Evolutionary conservation across 1,140 invertebrate species (phyloP), one percentile per base, ranked within the genome.

Genomic region (Aricia agestis): DNA sequence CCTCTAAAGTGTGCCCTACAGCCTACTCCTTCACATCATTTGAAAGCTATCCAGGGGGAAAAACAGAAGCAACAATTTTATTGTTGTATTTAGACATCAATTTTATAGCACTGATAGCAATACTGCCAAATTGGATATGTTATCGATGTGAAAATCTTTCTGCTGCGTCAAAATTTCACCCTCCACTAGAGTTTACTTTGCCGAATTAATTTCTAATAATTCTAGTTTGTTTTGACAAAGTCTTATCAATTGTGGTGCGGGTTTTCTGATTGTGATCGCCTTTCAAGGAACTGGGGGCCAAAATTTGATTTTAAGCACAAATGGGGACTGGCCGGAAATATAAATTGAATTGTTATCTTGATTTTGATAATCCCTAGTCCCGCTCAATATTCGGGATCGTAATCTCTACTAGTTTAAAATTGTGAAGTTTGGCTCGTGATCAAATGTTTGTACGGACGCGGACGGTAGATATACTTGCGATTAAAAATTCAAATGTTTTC

Each of bases 291-390:
- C 73, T 77, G 78, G 75, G 82, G 83, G 84, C 19, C 79, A 78
- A 72, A 78, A 79, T 82, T 82, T 79, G 78, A 81, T 79, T 77
- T 86, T 83, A 85, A 89, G 83, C 85, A 82, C 74, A 82, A 84
- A 74, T 78, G 79, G 78, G 81, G 77, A 79, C 68, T 71, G 75
- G 73, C 79, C 82, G 80, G 80, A 88, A 85, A 88, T 86, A 89
- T 86, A 88, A 89, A 89, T 89, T 87, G 86, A 89, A 88, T 87
- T 86, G 81, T 87, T 87, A 89, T 89, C 87, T 82, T 73, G 79
- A 84, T 86, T 82, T 68, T 83, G 81, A 82, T 82, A 78, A 74
- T 63, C 58, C 9, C n/a, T 13, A 41, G 41, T 15, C 68, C 57
- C 58, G 19, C n/a, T 68, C 45, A 52, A 69, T 69, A 69, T 69